Percentiles rank a stretch among this genome's conserved stretches.
Evolutionary conservation across 2,888 invertebrate genomes (phyloP).

Genomic region (Galerucella pusilla): DNA sequence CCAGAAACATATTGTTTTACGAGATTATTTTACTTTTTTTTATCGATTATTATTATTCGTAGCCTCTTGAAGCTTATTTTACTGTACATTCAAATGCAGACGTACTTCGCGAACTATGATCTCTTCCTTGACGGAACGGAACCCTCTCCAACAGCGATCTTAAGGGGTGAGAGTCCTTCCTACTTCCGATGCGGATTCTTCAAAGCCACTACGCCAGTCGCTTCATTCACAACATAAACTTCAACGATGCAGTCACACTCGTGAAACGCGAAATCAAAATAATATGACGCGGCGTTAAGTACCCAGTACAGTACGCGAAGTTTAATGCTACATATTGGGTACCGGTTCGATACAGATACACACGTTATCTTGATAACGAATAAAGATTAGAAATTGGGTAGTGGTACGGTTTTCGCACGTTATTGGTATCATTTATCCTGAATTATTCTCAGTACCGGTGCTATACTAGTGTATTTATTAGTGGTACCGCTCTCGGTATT

Average conservation of each 20-base stretch:
- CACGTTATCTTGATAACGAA: not conserved
- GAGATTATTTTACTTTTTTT: no score
- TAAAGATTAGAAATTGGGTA: not conserved
- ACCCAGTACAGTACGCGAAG: not conserved
- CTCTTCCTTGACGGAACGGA: not conserved
- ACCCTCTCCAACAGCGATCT: slow-evolving; percentile 14
- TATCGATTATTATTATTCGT: no score
- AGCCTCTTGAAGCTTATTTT: no score
- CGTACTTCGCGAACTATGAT: not conserved
- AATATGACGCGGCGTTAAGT: not conserved
- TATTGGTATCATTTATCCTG: slow-evolving; percentile 3
- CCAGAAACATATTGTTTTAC: no score
- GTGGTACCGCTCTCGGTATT: slow-evolving; percentile 7
- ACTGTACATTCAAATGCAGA: no score
- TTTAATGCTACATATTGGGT: not conserved
- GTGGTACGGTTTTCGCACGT: not conserved
- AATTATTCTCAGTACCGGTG: not conserved
- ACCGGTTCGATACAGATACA: not conserved
- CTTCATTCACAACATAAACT: not conserved
- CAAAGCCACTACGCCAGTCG: not conserved
- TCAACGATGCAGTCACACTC: not conserved
- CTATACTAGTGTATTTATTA: not conserved
- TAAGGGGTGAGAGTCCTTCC: not conserved
- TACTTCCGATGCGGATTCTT: slow-evolving; percentile 7
- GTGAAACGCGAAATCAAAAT: not conserved